These are phyloP conservation scores for Orgyia antiqua DNA, from an alignment of 2,888 invertebrate genomes.

Conservation along the genomic window DNA sequence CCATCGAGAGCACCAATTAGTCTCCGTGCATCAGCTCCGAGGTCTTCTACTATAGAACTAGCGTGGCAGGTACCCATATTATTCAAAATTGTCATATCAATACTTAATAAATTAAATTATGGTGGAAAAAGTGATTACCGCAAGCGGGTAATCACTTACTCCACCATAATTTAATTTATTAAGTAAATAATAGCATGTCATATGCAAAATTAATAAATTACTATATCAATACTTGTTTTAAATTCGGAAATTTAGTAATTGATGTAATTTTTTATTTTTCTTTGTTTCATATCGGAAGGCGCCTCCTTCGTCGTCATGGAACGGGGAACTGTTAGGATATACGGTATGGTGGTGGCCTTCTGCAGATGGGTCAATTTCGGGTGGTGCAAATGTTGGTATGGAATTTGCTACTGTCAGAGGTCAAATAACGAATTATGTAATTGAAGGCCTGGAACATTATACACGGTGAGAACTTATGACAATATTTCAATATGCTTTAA, in stretches of 20 bases:
- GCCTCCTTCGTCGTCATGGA: conserved; percentile 83
- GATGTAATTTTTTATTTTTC: too few relatives aligned
- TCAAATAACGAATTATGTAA: conserved; percentile 83
- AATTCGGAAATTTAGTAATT: too few relatives aligned
- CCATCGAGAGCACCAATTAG: conserved; percentile 61
- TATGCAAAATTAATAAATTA: too few relatives aligned
- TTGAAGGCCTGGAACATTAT: conserved; percentile 87
- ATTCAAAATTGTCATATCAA: too few relatives aligned
- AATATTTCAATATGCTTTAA: too few relatives aligned
- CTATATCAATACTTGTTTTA: too few relatives aligned
- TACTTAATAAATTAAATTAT: too few relatives aligned
- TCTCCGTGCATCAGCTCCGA: conserved; percentile 58
- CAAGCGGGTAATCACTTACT: too few relatives aligned
- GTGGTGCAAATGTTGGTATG: conserved; percentile 63
- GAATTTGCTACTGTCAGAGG: conserved; percentile 84
- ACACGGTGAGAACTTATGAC: conserved; percentile 71
- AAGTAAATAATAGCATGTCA: too few relatives aligned
- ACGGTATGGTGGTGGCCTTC: conserved; percentile 83
- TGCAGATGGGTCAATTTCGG: conserved; percentile 57
- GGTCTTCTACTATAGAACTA: conserved; percentile 58
- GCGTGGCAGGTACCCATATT: conserved; percentile 57
- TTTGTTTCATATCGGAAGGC: too few relatives aligned
- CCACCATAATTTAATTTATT: too few relatives aligned
- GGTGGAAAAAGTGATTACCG: too few relatives aligned
- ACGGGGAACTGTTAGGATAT: conserved; percentile 87